Percentiles rank a stretch among this genome's conserved stretches.
These are phyloP conservation scores for Sorex fumeus DNA, from an alignment of 2,113 vertebrate genomes.

Conservation along the genomic window DNA sequence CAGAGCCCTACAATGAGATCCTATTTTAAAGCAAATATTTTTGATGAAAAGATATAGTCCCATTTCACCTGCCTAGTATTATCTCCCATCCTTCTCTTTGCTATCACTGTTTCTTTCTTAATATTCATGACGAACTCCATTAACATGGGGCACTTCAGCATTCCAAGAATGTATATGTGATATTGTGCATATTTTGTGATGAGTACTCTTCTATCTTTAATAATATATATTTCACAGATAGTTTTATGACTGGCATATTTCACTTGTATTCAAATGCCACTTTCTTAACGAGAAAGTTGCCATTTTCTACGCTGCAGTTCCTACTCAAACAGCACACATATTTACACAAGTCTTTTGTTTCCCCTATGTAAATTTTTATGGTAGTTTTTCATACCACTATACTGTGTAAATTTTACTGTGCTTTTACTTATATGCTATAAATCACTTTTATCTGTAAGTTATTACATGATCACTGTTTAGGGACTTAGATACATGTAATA, in stretches of 20 bases:
- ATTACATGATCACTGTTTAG: not conserved
- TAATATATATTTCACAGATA: not conserved
- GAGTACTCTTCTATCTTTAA: not conserved
- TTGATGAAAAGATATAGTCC: accelerated
- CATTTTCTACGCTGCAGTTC: not conserved
- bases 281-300: not conserved
- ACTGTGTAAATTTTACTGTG: not conserved
- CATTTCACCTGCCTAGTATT: not conserved
- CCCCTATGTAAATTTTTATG: too few species aligned
- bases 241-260: not conserved
- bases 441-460: not conserved
- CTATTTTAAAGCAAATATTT: not conserved
- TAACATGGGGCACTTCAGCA: too few species aligned
- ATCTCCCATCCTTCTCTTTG: not conserved
- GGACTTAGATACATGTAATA: not conserved
- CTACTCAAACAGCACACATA: not conserved
- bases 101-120: too few species aligned
- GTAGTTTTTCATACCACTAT: not conserved
- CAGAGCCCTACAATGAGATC: accelerated
- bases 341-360: not conserved
- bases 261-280: not conserved
- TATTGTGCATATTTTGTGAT: not conserved
- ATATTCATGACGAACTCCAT: not conserved
- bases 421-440: not conserved
- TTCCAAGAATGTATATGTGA: too few species aligned